A percentile compares a stretch with the other conserved stretches of the same genome.
phyloP scores from a whole-genome alignment of 1,140 invertebrate species.

The Drosophila bipectinata region DNA sequence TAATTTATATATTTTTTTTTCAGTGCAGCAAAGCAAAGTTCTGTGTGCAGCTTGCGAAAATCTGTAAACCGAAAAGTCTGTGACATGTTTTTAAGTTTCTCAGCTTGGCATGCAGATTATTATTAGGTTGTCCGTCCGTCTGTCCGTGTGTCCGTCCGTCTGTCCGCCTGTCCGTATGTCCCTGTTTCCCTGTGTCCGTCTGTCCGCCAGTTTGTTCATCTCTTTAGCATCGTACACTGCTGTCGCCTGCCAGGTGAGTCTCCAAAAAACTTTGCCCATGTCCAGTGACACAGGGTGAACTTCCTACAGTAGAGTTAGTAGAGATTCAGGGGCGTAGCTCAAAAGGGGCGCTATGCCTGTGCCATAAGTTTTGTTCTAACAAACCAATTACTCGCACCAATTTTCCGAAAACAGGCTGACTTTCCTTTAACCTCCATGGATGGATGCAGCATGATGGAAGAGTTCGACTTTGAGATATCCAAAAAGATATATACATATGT shows the following conservation, averaged over 20 bases:
- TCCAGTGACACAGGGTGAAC: conserved; percentile 48
- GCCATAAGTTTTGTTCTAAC: conserved; percentile 80
- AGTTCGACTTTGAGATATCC: conserved; percentile 73
- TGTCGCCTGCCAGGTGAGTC: conserved; percentile 50
- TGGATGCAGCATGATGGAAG: conserved; percentile 64
- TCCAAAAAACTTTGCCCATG: conserved; percentile 62
- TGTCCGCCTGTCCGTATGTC: conserved; percentile 26
- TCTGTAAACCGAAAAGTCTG: conserved; percentile 80
- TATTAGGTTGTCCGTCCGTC: conserved; percentile 71
- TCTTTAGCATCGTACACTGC: conserved; percentile 9
- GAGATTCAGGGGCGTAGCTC: background rate
- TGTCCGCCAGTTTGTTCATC: conserved; percentile 27
- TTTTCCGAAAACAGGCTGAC: conserved; percentile 67
- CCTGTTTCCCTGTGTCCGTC: conserved; percentile 5
- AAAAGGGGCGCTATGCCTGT: background rate
- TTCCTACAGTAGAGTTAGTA: background rate
- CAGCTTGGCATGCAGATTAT: conserved; percentile 73
- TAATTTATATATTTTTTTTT: background rate
- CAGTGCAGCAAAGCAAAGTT: conserved; percentile 47
- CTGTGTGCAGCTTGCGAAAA: conserved; percentile 66
- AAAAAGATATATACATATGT: conserved; percentile 1
- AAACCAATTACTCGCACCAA: conserved; percentile 81
- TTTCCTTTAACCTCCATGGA: conserved; percentile 52
- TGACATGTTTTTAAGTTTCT: conserved; percentile 80
- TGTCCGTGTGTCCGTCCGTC: background rate